A percentile compares a stretch with the other conserved stretches of the same genome.
Conservation (phyloP, 1,140 invertebrate genomes). For the Zeugodacus cucurbitae region DNA sequence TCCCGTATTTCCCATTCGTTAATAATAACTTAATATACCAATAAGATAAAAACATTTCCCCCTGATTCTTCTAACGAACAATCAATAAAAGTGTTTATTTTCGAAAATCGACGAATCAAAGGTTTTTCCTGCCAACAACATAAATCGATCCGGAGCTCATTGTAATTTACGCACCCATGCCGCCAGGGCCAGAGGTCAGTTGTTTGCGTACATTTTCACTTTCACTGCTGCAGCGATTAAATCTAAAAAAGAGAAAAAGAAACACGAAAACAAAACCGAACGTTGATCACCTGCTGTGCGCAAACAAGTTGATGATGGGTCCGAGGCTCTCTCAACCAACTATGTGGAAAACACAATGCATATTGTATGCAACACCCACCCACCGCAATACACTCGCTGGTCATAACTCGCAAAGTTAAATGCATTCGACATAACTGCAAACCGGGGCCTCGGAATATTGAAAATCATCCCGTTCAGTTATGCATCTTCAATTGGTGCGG, state of each 20-base stretch:
- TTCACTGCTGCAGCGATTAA: background rate
- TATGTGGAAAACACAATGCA: background rate
- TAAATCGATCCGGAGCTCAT: background rate
- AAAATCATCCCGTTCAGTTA: background rate
- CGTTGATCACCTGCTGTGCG: constrained; percentile 9
- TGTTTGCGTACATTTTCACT: constrained; percentile 15
- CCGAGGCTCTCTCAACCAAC: background rate
- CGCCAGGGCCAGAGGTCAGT: background rate
- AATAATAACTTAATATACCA: no score
- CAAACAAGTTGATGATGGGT: constrained; percentile 13
- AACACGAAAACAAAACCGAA: background rate
- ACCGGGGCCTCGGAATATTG: background rate
- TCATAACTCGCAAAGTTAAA: background rate
- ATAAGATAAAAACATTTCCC: no score
- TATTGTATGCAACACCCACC: background rate
- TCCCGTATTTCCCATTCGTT: no score
- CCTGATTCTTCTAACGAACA: no score
- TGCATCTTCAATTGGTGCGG: background rate
- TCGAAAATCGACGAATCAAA: no score
- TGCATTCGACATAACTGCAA: background rate
- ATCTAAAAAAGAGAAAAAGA: background rate
- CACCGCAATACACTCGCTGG: background rate
- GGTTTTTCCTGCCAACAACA: background rate
- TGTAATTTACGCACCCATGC: background rate
- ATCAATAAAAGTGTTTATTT: no score